Percentiles rank a stretch among this genome's conserved stretches.
Conservation (phyloP, 2,113 vertebrate species). For the Odontophorus gujanensis region DNA sequence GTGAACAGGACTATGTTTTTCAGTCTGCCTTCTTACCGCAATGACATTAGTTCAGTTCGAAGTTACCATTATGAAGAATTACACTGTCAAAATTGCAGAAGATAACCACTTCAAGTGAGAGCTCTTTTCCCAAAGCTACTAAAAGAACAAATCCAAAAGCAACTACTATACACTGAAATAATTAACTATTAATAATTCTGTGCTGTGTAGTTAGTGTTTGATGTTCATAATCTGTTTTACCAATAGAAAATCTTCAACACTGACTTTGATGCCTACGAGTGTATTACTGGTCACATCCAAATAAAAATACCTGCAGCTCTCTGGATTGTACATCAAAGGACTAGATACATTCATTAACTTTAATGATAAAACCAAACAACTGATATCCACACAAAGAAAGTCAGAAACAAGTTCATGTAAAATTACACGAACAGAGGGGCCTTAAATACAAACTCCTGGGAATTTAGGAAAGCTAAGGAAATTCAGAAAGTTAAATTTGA, state of each 20-base stretch:
- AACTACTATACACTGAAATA: background rate
- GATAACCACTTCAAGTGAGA: background rate
- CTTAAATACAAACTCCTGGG: conserved; percentile 13
- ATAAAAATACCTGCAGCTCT: background rate
- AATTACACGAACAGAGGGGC: conserved; percentile 6
- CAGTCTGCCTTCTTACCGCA: background rate
- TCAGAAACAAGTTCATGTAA: background rate
- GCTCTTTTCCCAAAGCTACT: background rate
- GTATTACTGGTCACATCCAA: background rate
- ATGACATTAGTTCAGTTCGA: background rate
- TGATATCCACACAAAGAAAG: background rate
- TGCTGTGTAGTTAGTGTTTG: conserved; percentile 5
- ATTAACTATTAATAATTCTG: background rate
- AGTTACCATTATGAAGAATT: background rate
- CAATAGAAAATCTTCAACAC: background rate
- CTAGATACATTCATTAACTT: background rate
- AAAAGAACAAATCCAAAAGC: background rate
- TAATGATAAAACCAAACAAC: background rate
- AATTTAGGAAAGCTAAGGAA: background rate
- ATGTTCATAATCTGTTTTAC: conserved; percentile 2
- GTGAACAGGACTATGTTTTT: background rate
- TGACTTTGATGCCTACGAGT: background rate
- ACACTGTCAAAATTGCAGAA: background rate
- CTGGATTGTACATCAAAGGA: background rate
- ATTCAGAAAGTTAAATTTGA: background rate